Percentiles rank a stretch among this genome's conserved stretches.
Conservation (phyloP, 92 coral and sea anemone genomes). For the Actinostola sp. region DNA sequence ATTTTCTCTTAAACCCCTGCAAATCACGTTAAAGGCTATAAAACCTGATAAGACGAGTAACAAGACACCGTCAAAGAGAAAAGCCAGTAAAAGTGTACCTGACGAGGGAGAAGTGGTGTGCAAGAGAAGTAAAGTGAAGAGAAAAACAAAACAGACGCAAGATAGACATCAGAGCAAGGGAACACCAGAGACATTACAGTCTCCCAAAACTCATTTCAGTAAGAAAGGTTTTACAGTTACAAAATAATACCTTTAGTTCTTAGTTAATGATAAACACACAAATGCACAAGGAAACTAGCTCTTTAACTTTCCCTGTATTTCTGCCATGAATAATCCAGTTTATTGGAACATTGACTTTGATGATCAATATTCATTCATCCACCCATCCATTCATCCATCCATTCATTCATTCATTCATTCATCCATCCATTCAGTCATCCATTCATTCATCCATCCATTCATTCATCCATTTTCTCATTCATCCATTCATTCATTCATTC, state of each 20-base stretch:
- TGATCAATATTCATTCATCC: too few relatives aligned
- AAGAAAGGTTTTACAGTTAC: conserved; percentile 29
- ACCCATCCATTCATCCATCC: too few relatives aligned
- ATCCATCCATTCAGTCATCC: too few relatives aligned
- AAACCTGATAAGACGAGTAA: not conserved
- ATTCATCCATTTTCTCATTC: too few relatives aligned
- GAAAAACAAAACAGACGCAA: not conserved
- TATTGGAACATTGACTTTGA: too few relatives aligned
- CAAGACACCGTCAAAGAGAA: conserved; percentile 62
- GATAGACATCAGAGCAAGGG: conserved; percentile 12
- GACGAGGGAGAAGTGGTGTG: conserved; percentile 64
- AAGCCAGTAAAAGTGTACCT: conserved; percentile 89
- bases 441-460: too few relatives aligned
- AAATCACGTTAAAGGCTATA: conserved; percentile 6
- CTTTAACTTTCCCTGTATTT: too few relatives aligned
- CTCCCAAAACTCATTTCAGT: conserved; percentile 21
- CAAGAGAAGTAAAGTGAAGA: conserved; percentile 60
- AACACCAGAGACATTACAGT: not conserved
- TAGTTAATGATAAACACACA: too few relatives aligned
- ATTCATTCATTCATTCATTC: too few relatives aligned
- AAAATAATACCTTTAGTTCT: not conserved
- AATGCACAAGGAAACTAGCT: too few relatives aligned
- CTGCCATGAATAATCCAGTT: too few relatives aligned
- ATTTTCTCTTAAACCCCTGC: conserved; percentile 11
- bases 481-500: too few relatives aligned